Evolutionary conservation across 1,140 invertebrate species (phyloP).

Genomic region (Pomacea maculata): DNA sequence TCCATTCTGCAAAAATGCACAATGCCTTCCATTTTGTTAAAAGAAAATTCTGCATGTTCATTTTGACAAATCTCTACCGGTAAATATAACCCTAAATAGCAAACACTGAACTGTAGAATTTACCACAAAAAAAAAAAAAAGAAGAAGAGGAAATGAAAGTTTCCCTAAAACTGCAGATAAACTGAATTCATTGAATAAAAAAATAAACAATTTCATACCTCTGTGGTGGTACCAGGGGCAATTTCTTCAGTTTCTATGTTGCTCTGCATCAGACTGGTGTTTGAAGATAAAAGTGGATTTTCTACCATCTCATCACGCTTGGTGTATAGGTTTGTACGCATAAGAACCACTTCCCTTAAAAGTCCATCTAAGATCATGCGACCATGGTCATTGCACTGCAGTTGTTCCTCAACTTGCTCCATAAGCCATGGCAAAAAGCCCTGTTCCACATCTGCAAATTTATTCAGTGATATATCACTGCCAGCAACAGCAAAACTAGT

Average conservation of each 20-base stretch:
- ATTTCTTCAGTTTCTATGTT: conserved; percentile 29
- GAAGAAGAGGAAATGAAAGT: conserved; percentile 82
- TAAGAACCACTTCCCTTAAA: conserved; percentile 57
- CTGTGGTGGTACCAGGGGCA: conserved; percentile 43
- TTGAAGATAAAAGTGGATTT: conserved; percentile 1
- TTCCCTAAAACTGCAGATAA: conserved; percentile 77
- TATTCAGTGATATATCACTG: neutral
- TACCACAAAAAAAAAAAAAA: neutral
- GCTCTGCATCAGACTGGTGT: conserved; percentile 14
- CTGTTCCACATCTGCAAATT: conserved; percentile 72
- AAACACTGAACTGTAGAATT: neutral
- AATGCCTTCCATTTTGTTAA: neutral
- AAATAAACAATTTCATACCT: conserved; percentile 18
- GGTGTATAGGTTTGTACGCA: conserved; percentile 46
- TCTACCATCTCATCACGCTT: conserved; percentile 32
- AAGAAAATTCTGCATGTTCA: neutral
- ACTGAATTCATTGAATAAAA: conserved; percentile 71
- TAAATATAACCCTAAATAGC: neutral
- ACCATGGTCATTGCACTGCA: conserved; percentile 81
- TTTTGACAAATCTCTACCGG: neutral
- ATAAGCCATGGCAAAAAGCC: conserved; percentile 89
- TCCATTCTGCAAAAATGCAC: too few species aligned
- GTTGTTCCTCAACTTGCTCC: conserved; percentile 80
- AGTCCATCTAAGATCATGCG: conserved; percentile 78
- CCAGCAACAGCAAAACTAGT: neutral